phyloP scores from a whole-genome alignment of 2,113 vertebrate genomes.

The Alligator mississippiensis region DNA sequence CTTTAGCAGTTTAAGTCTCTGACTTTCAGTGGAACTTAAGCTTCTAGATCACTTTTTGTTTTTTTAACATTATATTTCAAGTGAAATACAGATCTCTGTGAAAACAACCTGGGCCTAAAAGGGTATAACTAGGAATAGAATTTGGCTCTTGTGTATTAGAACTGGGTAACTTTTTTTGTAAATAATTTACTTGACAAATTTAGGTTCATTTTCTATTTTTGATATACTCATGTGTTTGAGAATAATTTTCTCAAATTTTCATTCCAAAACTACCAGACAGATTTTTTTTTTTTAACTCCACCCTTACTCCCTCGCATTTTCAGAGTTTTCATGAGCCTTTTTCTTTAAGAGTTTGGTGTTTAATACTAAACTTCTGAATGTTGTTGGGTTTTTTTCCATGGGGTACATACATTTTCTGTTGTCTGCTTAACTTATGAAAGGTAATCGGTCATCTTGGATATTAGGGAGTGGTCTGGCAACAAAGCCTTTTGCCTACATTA shows the following conservation, averaged over 20 bases:
- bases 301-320: background rate
- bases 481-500: too few relatives aligned
- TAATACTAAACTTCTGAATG: background rate
- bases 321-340: background rate
- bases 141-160: background rate
- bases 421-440: too few relatives aligned
- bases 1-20: background rate
- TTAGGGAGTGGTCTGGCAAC: too few relatives aligned
- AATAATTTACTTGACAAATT: background rate
- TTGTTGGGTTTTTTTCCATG: background rate
- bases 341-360: background rate
- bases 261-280: background rate
- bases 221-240: background rate
- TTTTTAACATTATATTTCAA: background rate
- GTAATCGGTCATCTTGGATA: too few relatives aligned
- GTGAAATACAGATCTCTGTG: background rate
- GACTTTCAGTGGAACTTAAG: too few relatives aligned
- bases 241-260: background rate
- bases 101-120: background rate
- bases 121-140: background rate
- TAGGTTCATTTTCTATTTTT: background rate
- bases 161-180: background rate
- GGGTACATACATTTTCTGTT: too few relatives aligned
- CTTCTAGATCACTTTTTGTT: background rate
- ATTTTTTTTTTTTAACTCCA: background rate